Evolutionary conservation across 92 coral and sea anemone species (phyloP), one percentile per base, ranked within the genome.

Genomic region (Porites cylindrica): DNA sequence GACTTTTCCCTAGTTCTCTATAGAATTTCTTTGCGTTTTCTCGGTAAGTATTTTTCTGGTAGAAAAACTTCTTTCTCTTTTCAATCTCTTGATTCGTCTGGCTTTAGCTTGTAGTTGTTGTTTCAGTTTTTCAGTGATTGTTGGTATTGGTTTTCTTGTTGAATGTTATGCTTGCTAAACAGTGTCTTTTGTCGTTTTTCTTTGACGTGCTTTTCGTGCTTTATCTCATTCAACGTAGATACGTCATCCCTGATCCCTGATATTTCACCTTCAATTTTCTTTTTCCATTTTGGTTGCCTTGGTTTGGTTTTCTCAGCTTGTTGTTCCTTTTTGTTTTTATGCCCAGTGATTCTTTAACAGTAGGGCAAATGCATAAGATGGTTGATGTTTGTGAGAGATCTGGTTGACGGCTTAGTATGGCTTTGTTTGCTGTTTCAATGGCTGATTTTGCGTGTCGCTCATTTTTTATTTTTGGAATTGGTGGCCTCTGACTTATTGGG

Each of bases 211-310:
- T 62, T 80, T 38, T 56, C 8, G 56, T 80, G 65, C 29, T 65
- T 80, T 47, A 80, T 80, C 74, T 80, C 85, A 65, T 50, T 65
- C 58, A 80, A 70, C 24, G 72, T 80, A 32, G 85, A 64, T 80
- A 80, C 26, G 52, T 80, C 74, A 62, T 63, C 58, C 52, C 84
- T 67, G 68, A 29, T 79, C 6, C 43, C 43, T 1, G 6, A 54
- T 38, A 80, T 80, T 59, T 64, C 85, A 17, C 72, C 23, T 66
- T 80, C 85, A 80, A 80, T 80, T 80, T 65, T 62, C 62, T 75
- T 66, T 84, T 84, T 14, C 60, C 88, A 23, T 47, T 63, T 69
- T 56, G 78, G 47, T 61, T 29, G 43, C 32, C 38, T 74, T 66
- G 76, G 63, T 74, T 19, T 63, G 65, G 26, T 65, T 24, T 80